Base-by-base conservation (phyloP, 2,113 vertebrate species). In the Alouatta palliata region DNA sequence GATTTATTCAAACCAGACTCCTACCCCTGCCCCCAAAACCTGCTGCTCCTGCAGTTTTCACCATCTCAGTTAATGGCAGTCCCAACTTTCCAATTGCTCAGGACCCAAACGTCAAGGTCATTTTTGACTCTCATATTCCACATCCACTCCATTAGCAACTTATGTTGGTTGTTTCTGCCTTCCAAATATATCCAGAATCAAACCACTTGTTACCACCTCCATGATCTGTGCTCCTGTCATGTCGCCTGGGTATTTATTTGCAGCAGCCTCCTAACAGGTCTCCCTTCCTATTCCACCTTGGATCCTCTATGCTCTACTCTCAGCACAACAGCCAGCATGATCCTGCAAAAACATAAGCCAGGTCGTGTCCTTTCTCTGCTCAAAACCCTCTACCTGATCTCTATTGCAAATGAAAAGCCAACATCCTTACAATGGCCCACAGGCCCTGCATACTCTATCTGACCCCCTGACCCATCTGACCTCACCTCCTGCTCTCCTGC, bases 171-270 rank as follows among this genome's bases (percentile, higher is more conserved):
- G 27, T 94, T 92, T 92, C 35, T 5, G 54, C 47, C 32, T 84
- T 87, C 64, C 45, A 58, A 83, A 49, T 83, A 76, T 30, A 94
- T 83, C 80, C 76, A 94, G 61, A 94, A 71, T 37, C 76, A 37
- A 94, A 68, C 27, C 27, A 71, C 73, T 21, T 64, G 32, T 89
- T 43, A 83, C 35, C 49, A 68, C 7, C 25, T 43, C 80, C n/a
- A 80, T 32, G 12, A 20, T 75, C 81, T 79, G 7, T 79, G 75
- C 19, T 49, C n/a, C n/a, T 54, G 35, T 83, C 64, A 83, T 70
- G 16, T 90, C 43, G 10, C 13, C 81, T 91, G 37, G 47, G 75
- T 64, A 64, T 32, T 64, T 82, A 70, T 64, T 68, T 87, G 45
- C n/a, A 91, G 30, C 40, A 76, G 66, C 43, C 49, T 93, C 32